Evolutionary conservation across 2,888 invertebrate species (phyloP), one percentile per base, ranked within the genome.

Genomic region (Euplagia quadripunctaria): DNA sequence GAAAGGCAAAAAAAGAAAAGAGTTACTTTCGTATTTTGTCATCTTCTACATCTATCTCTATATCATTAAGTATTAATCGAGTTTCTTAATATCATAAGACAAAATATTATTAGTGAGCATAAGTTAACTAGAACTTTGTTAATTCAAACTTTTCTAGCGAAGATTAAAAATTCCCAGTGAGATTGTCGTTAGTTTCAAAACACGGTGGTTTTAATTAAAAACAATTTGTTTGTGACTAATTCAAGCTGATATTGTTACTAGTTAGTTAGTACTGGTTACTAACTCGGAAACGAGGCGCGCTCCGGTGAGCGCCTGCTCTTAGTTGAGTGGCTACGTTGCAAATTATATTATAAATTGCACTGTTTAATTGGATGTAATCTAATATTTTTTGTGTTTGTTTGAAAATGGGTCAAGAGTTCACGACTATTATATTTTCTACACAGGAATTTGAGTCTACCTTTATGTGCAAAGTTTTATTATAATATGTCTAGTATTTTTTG

Each of bases 161-260:
- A 17, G 11, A 42, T 55, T 52, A 68, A 52, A 68, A 52, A 52
- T n/a, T 55, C 16, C 68, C 17, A 42, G 9, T 14, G 12, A 55
- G 31, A 20, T 66, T 9, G 42, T 70, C 17, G 31, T 43, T 64
- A 52, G 42, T 51, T 43, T 43, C n/a, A n/a, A 41, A 55, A 55
- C 43, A 64, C n/a, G 43, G 64, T 43, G 5, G 68, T 42, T n/a
- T 52, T 70, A 61, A 71, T 66, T 61, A 67, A 66, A 49, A 67
- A 66, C n/a, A 61, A 55, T 61, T 46, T 49, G 61, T 51, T 12
- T 43, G 20, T 58, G 49, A 58, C 41, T 66, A 71, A 66, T 71
- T 58, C 71, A n/a, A 61, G 17, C 49, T 43, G 31, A 66, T 58
- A 49, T 71, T 49, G 65, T 71, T 71, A 66, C 66, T 66, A 71